Evolutionary conservation across 1,140 invertebrate species (phyloP), one percentile per base, ranked within the genome.

Genomic region (Medauroidea extradentata): DNA sequence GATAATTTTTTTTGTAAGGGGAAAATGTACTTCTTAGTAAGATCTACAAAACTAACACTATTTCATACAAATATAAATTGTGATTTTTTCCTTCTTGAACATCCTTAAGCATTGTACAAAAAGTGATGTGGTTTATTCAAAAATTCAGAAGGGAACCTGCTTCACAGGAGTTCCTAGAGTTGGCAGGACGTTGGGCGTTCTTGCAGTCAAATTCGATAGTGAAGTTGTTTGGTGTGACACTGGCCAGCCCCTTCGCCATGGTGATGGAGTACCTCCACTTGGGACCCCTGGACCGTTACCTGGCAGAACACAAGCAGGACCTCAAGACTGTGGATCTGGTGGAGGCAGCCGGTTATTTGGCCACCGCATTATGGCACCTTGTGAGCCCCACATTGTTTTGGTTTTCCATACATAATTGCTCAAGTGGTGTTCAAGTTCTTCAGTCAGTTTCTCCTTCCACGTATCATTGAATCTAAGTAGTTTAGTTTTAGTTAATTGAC

Each of bases 341-440:
- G 57, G 89, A 94, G 72, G 85, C 90, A 41, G 81, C 85, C 21
- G 83, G 84, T 13, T 84, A 85, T 61, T 66, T 94, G 34, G 88
- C 90, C 2, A 86, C 85, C 44, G 91, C 90, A 16, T 75, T 94
- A 2, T 91, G 86, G 85, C 86, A 90, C 75, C 72, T 92, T 71
- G 86, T 88, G 74, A 71, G 63, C 64, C 53, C 55, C 44, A n/a
- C n/a, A n/a, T n/a, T n/a, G n/a, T n/a, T n/a, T n/a, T n/a, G n/a
- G n/a, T n/a, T n/a, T n/a, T n/a, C n/a, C n/a, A n/a, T n/a, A n/a
- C n/a, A n/a, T n/a, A n/a, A n/a, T n/a, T n/a, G n/a, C n/a, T n/a
- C n/a, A n/a, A n/a, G n/a, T n/a, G n/a, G n/a, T n/a, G n/a, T n/a
- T n/a, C n/a, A n/a, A n/a, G n/a, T n/a, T n/a, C n/a, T n/a, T n/a